phyloP scores from a whole-genome alignment of 2,113 vertebrate genomes.

The Gymnorhina tibicen region DNA sequence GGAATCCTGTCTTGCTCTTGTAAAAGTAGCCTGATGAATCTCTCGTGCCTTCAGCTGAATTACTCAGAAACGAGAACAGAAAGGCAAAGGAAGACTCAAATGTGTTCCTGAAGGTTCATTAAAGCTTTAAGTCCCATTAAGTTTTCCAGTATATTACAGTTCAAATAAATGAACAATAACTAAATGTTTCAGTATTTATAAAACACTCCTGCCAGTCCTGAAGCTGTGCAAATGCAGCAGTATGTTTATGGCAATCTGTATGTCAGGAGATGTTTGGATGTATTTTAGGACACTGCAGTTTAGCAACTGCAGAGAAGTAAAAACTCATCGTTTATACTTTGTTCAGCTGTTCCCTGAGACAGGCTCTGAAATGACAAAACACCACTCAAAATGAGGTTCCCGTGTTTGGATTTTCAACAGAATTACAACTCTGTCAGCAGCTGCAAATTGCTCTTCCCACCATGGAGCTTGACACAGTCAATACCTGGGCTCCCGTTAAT shows the following conservation, averaged over 20 bases:
- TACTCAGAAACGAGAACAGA: background rate
- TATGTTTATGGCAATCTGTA: background rate
- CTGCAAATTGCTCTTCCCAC: constrained; percentile 1
- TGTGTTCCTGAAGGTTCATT: background rate
- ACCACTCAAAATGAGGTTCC: background rate
- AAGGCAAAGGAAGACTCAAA: background rate
- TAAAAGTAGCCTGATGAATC: background rate
- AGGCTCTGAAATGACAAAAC: background rate
- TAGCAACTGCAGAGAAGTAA: background rate
- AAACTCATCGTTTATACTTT: background rate
- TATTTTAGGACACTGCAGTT: background rate
- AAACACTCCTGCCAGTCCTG: background rate
- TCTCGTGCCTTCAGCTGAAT: background rate
- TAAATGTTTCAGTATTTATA: background rate
- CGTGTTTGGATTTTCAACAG: background rate
- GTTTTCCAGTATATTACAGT: background rate
- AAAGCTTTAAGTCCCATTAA: background rate
- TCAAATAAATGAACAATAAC: background rate
- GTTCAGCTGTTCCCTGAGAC: background rate
- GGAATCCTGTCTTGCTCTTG: background rate
- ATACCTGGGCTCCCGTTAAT: background rate
- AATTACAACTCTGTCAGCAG: background rate
- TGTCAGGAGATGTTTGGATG: background rate
- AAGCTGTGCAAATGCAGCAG: background rate
- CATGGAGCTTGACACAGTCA: background rate